Conservation (phyloP, 2,888 invertebrate genomes). For the Drosophila acutilabella region DNA sequence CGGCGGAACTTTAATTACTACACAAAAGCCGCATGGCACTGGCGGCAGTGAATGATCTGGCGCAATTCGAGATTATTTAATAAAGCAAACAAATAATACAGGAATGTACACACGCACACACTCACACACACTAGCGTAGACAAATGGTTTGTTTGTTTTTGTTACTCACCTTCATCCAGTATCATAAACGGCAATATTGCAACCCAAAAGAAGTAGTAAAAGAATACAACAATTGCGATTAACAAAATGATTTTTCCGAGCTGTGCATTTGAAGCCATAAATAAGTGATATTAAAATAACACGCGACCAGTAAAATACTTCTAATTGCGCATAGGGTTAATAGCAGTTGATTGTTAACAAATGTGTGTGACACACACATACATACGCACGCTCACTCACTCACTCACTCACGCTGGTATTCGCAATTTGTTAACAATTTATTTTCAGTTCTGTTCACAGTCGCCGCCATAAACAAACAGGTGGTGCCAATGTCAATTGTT, state of each 20-base stretch:
- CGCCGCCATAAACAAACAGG: conserved; percentile 59
- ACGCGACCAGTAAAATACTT: conserved; percentile 49
- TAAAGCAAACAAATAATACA: conserved; percentile 50
- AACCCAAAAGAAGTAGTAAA: conserved; percentile 88
- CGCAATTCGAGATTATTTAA: conserved; percentile 62
- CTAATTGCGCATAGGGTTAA: conserved; percentile 36
- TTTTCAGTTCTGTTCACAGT: conserved; percentile 15
- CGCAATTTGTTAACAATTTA: conserved; percentile 43
- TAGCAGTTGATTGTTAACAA: conserved; percentile 17
- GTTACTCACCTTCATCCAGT: conserved; percentile 86
- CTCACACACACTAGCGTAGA: neutral
- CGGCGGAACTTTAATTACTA: conserved; percentile 64
- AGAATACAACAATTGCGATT: conserved; percentile 86
- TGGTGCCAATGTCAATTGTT: conserved; percentile 62
- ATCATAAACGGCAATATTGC: conserved; percentile 89
- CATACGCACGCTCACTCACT: neutral
- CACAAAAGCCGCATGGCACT: conserved; percentile 63
- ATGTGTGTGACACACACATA: conserved; percentile 20
- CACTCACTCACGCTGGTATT: conserved; percentile 8
- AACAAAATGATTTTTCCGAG: conserved; percentile 87
- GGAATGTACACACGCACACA: neutral
- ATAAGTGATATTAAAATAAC: conserved; percentile 55
- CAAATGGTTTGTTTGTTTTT: conserved; percentile 31
- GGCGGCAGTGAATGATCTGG: conserved; percentile 15
- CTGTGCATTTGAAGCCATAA: conserved; percentile 87